Percentiles rank a stretch among this genome's conserved stretches.
phyloP scores from a whole-genome alignment of 2,113 vertebrate species.

The Hippocampus zosterae region DNA sequence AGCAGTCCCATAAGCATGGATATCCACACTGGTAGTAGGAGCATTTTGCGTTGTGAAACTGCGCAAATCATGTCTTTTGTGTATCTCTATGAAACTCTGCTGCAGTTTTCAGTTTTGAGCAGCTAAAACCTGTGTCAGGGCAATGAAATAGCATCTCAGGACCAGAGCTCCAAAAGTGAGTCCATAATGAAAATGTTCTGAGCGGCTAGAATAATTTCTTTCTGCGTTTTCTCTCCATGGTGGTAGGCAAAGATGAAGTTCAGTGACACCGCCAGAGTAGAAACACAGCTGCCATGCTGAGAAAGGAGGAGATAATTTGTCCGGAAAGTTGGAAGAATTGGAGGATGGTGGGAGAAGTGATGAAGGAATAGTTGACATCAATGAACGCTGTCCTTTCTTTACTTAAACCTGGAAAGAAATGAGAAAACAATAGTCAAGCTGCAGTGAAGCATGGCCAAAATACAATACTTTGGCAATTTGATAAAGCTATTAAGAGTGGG shows the following conservation, averaged over 20 bases:
- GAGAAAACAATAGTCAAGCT: not conserved
- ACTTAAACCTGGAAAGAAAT: conserved; percentile 10
- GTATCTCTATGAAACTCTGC: conserved; percentile 38
- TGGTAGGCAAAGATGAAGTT: conserved; percentile 59
- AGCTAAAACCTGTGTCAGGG: conserved; percentile 28
- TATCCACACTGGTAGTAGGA: conserved; percentile 67
- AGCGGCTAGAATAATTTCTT: conserved; percentile 85
- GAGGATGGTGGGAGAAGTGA: not conserved
- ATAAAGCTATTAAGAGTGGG: not conserved
- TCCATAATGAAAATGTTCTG: conserved; percentile 63
- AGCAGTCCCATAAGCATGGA: conserved; percentile 77
- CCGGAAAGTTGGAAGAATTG: not conserved
- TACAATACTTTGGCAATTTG: not conserved
- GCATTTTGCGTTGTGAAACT: conserved; percentile 36
- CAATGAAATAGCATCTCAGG: conserved; percentile 50
- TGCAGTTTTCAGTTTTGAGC: conserved; percentile 22
- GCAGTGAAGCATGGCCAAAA: not conserved
- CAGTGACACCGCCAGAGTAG: conserved; percentile 55
- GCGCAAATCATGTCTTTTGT: conserved; percentile 3
- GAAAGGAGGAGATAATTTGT: conserved; percentile 4
- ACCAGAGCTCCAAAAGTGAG: conserved; percentile 66
- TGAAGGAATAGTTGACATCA: not conserved
- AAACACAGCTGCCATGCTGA: conserved; percentile 56
- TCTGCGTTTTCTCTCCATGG: conserved; percentile 96
- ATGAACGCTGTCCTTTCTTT: not conserved